Percentiles rank a stretch among this genome's conserved stretches.
Evolutionary conservation across 2,888 invertebrate species (phyloP).

Genomic region (Heteromyza rotundicornis): DNA sequence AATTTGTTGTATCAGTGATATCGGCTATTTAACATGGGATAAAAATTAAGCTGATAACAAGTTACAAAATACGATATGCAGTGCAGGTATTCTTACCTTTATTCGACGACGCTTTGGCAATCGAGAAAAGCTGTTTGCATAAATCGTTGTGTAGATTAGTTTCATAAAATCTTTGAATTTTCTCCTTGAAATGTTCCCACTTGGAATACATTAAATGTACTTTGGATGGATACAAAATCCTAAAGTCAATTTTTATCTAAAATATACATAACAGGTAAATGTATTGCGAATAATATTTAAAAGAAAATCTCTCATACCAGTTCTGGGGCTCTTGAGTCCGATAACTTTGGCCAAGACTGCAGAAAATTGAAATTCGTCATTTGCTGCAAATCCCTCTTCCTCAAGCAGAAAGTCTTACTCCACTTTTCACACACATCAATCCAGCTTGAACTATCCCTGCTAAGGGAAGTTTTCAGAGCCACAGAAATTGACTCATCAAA

Average conservation of each 20-base stretch:
- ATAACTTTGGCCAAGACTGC: constrained; percentile 8
- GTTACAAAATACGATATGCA: too few species aligned
- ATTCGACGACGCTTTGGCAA: background rate
- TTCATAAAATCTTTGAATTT: constrained; percentile 11
- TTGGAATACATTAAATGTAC: constrained; percentile 20
- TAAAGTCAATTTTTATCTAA: constrained; percentile 22
- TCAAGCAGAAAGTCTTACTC: constrained; percentile 15
- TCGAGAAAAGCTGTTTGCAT: background rate
- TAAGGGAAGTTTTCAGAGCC: constrained; percentile 15
- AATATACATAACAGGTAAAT: background rate
- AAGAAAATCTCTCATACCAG: background rate
- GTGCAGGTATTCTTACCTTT: background rate
- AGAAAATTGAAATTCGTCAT: constrained; percentile 10
- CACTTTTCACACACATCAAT: constrained; percentile 21
- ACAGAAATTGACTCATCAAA: constrained; percentile 15
- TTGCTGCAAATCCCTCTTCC: constrained; percentile 14
- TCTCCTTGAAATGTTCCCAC: constrained; percentile 22
- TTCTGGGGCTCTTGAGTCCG: background rate
- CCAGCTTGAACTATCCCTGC: constrained; percentile 8
- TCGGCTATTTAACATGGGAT: too few species aligned
- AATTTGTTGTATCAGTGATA: too few species aligned
- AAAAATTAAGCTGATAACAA: too few species aligned
- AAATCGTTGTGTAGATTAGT: background rate
- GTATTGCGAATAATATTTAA: background rate
- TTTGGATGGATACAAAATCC: constrained; percentile 18